Evolutionary conservation across 2,113 vertebrate genomes (phyloP).

Genomic region (Myotis brandtii): DNA sequence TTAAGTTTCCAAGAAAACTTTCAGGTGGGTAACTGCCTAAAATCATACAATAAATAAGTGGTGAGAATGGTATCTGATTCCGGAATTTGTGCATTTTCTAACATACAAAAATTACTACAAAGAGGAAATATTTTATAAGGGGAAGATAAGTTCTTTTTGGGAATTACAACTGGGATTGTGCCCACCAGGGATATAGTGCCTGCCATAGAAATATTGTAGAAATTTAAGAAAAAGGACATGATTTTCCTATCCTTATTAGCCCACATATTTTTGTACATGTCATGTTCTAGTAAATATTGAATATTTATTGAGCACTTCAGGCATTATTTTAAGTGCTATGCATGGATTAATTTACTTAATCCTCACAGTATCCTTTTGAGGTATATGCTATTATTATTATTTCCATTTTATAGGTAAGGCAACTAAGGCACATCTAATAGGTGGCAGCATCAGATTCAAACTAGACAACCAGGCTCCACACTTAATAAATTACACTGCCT

Average conservation of each 20-base stretch:
- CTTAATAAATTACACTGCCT: neutral
- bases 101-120: neutral
- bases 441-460: neutral
- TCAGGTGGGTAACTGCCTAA: neutral
- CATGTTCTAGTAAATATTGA: neutral
- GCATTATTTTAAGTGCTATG: neutral
- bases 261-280: neutral
- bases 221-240: neutral
- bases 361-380: neutral
- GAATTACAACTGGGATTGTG: neutral
- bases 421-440: neutral
- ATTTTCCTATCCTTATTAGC: neutral
- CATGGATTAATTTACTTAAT: neutral
- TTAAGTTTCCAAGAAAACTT: neutral
- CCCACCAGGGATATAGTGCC: neutral
- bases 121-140: neutral
- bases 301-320: neutral
- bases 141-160: neutral
- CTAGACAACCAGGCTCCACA: neutral
- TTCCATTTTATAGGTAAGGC: neutral
- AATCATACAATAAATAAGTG: neutral
- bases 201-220: neutral
- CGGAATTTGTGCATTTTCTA: neutral
- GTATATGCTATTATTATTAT: neutral
- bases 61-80: neutral